Conservation (phyloP, 2,797 vertebrate genomes). For the Hephaestus fuliginosus region DNA sequence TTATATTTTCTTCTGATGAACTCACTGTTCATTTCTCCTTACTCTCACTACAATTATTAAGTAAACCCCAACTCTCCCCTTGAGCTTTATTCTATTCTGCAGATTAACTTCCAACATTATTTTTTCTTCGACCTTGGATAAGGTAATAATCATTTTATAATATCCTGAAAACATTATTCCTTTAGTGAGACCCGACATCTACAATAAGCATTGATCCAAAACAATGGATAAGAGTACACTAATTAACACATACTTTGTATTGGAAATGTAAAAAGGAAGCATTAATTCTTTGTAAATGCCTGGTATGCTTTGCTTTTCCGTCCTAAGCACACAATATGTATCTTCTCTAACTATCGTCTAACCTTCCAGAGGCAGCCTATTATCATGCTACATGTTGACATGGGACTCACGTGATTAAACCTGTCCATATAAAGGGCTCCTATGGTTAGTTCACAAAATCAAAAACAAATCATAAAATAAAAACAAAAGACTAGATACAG, state of each 20-base stretch:
- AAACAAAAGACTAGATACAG: slow-evolving; percentile 81
- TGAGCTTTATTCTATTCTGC: background rate
- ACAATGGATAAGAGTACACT: slow-evolving; percentile 32
- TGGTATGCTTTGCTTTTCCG: slow-evolving; percentile 88
- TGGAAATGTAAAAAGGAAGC: slow-evolving; percentile 78
- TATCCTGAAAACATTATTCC: slow-evolving; percentile 52
- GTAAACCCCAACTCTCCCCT: background rate
- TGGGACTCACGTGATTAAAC: slow-evolving; percentile 87
- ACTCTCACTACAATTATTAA: background rate
- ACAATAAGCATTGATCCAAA: slow-evolving; percentile 39
- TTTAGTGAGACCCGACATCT: slow-evolving; percentile 76
- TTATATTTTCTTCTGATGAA: background rate
- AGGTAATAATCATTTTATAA: background rate
- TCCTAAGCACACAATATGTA: slow-evolving; percentile 83
- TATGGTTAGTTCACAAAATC: slow-evolving; percentile 96
- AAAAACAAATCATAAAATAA: slow-evolving; percentile 76
- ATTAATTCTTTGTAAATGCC: slow-evolving; percentile 86
- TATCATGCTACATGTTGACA: slow-evolving; percentile 93
- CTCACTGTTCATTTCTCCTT: background rate
- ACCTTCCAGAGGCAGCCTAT: slow-evolving; percentile 86
- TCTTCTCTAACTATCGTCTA: slow-evolving; percentile 81
- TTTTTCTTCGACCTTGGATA: background rate
- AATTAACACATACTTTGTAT: slow-evolving; percentile 7
- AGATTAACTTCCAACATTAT: background rate
- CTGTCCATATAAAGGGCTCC: slow-evolving; percentile 91